Evolutionary conservation across 2,113 vertebrate genomes (phyloP), one percentile per base, ranked within the genome.

Genomic region (Myiozetetes cayanensis): DNA sequence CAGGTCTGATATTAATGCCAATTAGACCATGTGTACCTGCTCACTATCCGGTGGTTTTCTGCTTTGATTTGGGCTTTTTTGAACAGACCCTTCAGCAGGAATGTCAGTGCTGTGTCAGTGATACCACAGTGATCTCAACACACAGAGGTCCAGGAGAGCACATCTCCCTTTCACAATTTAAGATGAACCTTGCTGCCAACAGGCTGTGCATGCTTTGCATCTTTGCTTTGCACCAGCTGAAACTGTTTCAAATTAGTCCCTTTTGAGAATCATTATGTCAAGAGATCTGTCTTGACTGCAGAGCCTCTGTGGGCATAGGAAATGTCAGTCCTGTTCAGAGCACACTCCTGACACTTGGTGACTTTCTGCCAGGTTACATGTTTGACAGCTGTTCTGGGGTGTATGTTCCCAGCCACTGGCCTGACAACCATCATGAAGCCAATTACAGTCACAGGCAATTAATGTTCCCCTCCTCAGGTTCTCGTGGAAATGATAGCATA

Each of bases 391-490:
- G 97, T 96, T 98, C 91, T 96, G 96, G 92, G 92, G 65, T 79
- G 84, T 74, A 95, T 95, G 96, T 94, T 97, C 96, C 96, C 97
- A 97, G 97, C 75, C 95, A 70, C 89, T 74, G 68, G 93, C 89
- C 96, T 94, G 94, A 94, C 93, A 94, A 91, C 90, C 93, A 87
- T 93, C 96, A 93, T 89, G 93, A 97, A 98, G 94, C 96, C 97
- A 98, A 97, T 98, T 97, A 97, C 90, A 98, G 95, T 97, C 93
- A 85, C 81, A 96, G 94, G 89, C 97, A 98, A 98, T 98, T 98
- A 98, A 97, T 94, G 97, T 92, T 97, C 77, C 85, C 95, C 96
- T 97, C 78, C 96, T 97, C 96, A 89, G 96, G 85, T 95, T 97
- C 92, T 96, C 49, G 50, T 95, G 91, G 90, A 96, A 97, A 93